phyloP scores from a whole-genome alignment of 1,140 invertebrate genomes.

The Zaprionus kolodkinae region DNA sequence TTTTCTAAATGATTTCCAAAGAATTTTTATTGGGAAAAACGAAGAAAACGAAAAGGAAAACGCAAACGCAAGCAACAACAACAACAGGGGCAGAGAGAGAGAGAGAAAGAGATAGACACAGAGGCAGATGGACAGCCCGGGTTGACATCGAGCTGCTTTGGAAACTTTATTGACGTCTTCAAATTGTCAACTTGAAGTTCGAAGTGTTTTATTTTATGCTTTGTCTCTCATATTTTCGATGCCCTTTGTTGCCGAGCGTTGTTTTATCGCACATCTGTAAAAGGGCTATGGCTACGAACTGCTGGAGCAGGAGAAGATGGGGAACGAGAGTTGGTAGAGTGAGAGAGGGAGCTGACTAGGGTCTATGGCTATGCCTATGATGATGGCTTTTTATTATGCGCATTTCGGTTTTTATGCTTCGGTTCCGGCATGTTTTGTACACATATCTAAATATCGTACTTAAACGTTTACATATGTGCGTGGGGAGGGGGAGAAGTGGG shows the following conservation, averaged over 20 bases:
- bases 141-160: slow-evolving; percentile 54
- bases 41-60: slow-evolving; percentile 51
- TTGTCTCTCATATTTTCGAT: slow-evolving; percentile 79
- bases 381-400: slow-evolving; percentile 79
- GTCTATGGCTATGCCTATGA: slow-evolving; percentile 58
- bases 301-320: slow-evolving; percentile 25
- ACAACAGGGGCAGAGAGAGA: slow-evolving; percentile 15
- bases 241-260: slow-evolving; percentile 61
- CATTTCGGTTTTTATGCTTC: slow-evolving; percentile 78
- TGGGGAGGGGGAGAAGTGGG: not conserved
- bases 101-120: not conserved
- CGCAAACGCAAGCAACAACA: slow-evolving; percentile 32
- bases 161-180: slow-evolving; percentile 79
- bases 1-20: slow-evolving; percentile 81
- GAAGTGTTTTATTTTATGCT: slow-evolving; percentile 81
- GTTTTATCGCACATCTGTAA: slow-evolving; percentile 80
- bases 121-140: not conserved
- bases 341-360: slow-evolving; percentile 3
- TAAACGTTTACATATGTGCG: slow-evolving; percentile 75
- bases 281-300: slow-evolving; percentile 55
- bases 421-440: slow-evolving; percentile 80
- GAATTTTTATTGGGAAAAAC: slow-evolving; percentile 78
- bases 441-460: slow-evolving; percentile 80
- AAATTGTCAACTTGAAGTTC: slow-evolving; percentile 78
- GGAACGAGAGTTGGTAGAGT: slow-evolving; percentile 25